These are phyloP conservation scores for Orussus abietinus DNA, from an alignment of 1,140 invertebrate genomes.

Conservation along the genomic window DNA sequence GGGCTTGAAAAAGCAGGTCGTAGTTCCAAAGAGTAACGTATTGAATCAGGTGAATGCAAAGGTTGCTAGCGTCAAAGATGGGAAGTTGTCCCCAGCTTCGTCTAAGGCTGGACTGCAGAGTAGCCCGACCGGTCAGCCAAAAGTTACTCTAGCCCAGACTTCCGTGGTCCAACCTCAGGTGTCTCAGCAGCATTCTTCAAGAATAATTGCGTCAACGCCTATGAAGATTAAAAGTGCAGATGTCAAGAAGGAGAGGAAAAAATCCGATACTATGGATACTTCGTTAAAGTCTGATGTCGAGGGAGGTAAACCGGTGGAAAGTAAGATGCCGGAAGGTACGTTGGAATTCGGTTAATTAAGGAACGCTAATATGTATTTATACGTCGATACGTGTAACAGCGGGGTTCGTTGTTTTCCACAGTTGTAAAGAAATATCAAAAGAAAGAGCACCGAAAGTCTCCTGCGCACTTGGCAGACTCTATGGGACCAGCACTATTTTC, in stretches of 20 bases:
- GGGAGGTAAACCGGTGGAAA: conserved; percentile 25
- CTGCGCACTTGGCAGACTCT: conserved; percentile 58
- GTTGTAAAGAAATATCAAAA: conserved; percentile 54
- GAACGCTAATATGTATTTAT: too few relatives aligned
- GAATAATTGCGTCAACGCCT: background rate
- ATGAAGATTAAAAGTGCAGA: conserved; percentile 37
- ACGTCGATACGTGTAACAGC: too few relatives aligned
- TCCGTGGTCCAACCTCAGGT: background rate
- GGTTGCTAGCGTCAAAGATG: conserved; percentile 29
- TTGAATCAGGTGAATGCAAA: conserved; percentile 30
- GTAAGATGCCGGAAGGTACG: conserved; percentile 32
- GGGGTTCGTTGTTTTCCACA: too few relatives aligned
- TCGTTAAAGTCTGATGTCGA: conserved; percentile 26
- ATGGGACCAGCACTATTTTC: conserved; percentile 68
- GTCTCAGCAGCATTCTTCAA: background rate
- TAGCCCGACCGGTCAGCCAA: conserved; percentile 10
- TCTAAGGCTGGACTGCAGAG: conserved; percentile 21
- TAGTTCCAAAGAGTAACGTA: conserved; percentile 36
- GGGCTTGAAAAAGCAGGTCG: conserved; percentile 30
- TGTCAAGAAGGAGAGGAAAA: conserved; percentile 43
- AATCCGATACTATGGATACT: conserved; percentile 25
- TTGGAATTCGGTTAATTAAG: too few relatives aligned
- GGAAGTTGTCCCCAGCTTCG: conserved; percentile 26
- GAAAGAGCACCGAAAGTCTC: conserved; percentile 65
- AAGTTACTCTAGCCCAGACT: conserved; percentile 14